Percentiles rank a stretch among this genome's conserved stretches.
phyloP scores from a whole-genome alignment of 2,113 vertebrate genomes.

The Hystrix brachyura region DNA sequence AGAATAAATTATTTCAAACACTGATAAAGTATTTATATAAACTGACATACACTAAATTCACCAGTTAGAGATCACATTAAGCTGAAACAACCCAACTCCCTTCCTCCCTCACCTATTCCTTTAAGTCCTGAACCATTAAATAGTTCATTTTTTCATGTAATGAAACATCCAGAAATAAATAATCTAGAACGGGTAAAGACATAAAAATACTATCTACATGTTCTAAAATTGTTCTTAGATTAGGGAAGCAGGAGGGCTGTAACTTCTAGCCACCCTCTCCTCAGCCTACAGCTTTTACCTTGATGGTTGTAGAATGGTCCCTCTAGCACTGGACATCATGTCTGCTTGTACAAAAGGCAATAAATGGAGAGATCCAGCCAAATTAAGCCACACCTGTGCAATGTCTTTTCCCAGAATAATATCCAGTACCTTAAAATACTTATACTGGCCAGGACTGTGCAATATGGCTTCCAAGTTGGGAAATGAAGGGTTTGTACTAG shows the following conservation, averaged over 20 bases:
- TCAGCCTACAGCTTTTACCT: neutral
- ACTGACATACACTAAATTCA: neutral
- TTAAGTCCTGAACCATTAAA: neutral
- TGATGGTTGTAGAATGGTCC: neutral
- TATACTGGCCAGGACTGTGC: neutral
- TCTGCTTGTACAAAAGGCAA: neutral
- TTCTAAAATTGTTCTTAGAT: neutral
- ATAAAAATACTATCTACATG: neutral
- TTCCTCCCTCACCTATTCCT: neutral
- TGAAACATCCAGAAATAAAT: conserved; percentile 27
- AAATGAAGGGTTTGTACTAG: neutral
- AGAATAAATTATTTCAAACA: neutral
- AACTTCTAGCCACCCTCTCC: neutral
- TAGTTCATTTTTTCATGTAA: neutral
- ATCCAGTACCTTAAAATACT: neutral
- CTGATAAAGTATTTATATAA: neutral
- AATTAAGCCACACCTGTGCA: neutral
- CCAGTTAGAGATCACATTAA: neutral
- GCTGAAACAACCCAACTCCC: neutral
- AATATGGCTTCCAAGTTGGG: neutral
- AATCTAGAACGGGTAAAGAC: neutral
- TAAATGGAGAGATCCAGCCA: neutral
- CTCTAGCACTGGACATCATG: neutral
- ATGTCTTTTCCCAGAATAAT: neutral
- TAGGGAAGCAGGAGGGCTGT: neutral